These are phyloP conservation scores for Diplosoma virens DNA, from an alignment of 23 tunicate species.

Conservation along the genomic window DNA sequence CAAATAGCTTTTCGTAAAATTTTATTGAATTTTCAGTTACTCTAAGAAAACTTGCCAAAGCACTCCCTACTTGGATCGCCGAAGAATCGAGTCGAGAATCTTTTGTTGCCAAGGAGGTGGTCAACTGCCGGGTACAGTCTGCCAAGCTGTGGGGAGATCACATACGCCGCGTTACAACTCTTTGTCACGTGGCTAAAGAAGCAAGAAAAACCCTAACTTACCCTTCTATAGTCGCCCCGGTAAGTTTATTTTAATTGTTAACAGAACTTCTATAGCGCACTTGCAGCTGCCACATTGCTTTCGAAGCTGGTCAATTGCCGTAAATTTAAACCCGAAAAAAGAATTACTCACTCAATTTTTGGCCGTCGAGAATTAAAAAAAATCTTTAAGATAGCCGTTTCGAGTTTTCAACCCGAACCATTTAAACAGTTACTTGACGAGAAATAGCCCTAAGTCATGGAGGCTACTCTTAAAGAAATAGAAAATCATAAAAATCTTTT, in stretches of 20 bases:
- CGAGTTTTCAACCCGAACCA: too few species aligned
- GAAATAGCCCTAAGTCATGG: too few species aligned
- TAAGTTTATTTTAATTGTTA: not conserved
- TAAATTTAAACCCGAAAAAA: too few species aligned
- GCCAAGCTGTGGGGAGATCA: constrained; percentile 76
- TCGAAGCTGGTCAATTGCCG: not conserved
- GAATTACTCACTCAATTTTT: too few species aligned
- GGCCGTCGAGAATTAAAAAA: too few species aligned
- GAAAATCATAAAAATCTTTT: too few species aligned
- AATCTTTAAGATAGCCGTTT: too few species aligned
- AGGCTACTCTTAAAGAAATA: too few species aligned
- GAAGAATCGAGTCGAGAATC: not conserved
- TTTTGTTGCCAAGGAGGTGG: constrained; percentile 6
- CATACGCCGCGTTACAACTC: constrained; percentile 72
- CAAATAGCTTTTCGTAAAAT: too few species aligned
- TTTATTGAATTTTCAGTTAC: constrained; percentile 38
- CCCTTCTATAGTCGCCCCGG: constrained; percentile 61
- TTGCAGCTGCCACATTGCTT: too few species aligned
- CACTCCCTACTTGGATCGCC: constrained; percentile 61
- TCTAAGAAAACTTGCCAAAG: constrained; percentile 78
- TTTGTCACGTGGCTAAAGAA: constrained; percentile 94
- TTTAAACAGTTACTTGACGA: too few species aligned
- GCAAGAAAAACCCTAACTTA: constrained; percentile 74
- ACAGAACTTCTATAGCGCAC: too few species aligned
- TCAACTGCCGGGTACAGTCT: constrained; percentile 31